phyloP scores from a whole-genome alignment of 1,140 invertebrate genomes.

The Cheumatopsyche charites region DNA sequence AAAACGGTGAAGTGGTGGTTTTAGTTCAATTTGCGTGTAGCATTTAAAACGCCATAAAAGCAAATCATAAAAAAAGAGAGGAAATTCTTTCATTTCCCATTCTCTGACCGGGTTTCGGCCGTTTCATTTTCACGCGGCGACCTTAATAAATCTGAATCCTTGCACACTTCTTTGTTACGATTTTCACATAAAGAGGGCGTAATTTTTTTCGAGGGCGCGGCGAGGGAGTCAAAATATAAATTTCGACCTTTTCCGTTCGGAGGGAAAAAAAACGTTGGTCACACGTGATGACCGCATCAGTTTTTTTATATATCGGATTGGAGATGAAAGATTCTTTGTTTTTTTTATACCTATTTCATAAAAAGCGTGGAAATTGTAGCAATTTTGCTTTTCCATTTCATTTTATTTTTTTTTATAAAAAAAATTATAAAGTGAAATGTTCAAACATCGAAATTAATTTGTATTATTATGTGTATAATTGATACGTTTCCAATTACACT shows the following conservation, averaged over 20 bases:
- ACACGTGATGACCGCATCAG: conserved; percentile 33
- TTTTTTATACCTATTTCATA: conserved; percentile 11
- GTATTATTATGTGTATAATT: too few relatives aligned
- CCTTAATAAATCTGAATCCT: conserved; percentile 41
- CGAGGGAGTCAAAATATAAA: conserved; percentile 32
- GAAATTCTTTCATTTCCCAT: conserved; percentile 3
- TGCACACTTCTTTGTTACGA: conserved; percentile 41
- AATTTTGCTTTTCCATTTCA: too few relatives aligned
- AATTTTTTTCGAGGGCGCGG: conserved; percentile 39
- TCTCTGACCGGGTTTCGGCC: neutral
- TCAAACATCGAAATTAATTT: too few relatives aligned
- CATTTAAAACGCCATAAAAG: neutral
- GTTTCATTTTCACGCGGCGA: conserved; percentile 18
- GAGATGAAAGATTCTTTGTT: conserved; percentile 15
- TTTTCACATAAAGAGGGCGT: conserved; percentile 36
- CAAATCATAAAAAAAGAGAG: conserved; percentile 1
- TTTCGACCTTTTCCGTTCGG: conserved; percentile 33
- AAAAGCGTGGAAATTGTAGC: neutral
- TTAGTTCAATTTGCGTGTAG: too few relatives aligned
- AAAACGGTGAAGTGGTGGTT: too few relatives aligned
- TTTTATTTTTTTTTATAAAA: too few relatives aligned
- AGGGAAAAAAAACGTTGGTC: conserved; percentile 27
- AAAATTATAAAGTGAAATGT: too few relatives aligned
- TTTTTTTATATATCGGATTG: conserved; percentile 37
- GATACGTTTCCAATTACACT: too few relatives aligned